Conservation (phyloP, 2,797 vertebrate genomes). For the Channallabes apus region DNA sequence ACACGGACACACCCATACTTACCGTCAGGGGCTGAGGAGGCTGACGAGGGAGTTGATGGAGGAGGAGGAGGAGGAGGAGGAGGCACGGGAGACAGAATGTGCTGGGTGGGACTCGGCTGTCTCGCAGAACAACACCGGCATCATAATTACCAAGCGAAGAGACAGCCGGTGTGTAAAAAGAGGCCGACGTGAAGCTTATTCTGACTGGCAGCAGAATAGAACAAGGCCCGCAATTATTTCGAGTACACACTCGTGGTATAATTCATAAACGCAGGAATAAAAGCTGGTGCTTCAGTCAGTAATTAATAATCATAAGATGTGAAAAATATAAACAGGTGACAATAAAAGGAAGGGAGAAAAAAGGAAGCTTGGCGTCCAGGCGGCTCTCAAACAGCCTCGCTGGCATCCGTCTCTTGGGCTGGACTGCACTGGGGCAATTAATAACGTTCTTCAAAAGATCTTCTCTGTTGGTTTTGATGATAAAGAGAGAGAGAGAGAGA, state of each 20-base stretch:
- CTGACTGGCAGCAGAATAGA: slow-evolving; percentile 21
- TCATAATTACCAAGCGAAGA: slow-evolving; percentile 62
- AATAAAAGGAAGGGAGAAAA: neutral
- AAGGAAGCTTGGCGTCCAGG: no score
- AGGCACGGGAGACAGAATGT: slow-evolving; percentile 46
- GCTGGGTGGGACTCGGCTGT: slow-evolving; percentile 63
- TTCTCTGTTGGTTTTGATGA: neutral
- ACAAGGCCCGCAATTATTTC: slow-evolving; percentile 1
- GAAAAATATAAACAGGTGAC: neutral
- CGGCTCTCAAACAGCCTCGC: fast-evolving
- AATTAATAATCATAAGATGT: neutral
- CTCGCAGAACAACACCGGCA: slow-evolving; percentile 59
- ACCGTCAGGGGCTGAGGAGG: slow-evolving; percentile 54
- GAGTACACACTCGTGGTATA: neutral
- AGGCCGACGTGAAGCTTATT: neutral
- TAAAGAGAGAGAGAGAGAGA: neutral
- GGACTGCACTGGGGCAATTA: neutral
- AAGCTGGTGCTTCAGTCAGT: neutral
- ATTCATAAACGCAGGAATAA: neutral
- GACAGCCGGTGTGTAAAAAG: slow-evolving; percentile 32
- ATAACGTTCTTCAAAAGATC: neutral
- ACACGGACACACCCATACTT: slow-evolving; percentile 56
- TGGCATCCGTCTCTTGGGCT: neutral
- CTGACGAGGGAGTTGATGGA: slow-evolving; percentile 46
- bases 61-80: neutral